Evolutionary conservation across 2,888 invertebrate genomes (phyloP), one percentile per base, ranked within the genome.

Genomic region (Drosophila rellima): DNA sequence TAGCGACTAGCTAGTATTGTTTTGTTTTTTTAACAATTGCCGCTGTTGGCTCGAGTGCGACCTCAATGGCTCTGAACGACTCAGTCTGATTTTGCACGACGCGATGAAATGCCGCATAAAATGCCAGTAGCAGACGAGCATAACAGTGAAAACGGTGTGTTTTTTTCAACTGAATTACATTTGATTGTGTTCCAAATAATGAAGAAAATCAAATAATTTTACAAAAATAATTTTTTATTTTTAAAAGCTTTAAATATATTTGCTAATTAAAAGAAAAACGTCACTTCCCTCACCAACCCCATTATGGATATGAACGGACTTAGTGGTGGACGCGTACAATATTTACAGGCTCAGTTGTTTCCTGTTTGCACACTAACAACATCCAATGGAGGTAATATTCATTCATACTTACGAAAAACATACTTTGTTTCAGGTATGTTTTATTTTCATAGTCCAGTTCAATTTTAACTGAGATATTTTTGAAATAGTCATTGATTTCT

Each of bases 321-420:
- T 8, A 78, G 78, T 13, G 74, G 82, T 48, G 92, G 92, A 60
- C 91, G 92, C 52, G 92, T 93, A 55, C 92, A 92, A 74, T 90
- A 87, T 77, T 63, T 93, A 47, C 93, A 93, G 80, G 92, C 92
- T 50, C 92, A 93, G 67, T 78, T 93, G 50, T 93, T 93, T 90
- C 93, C 93, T 42, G 88, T 91, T 40, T 92, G 91, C 72, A 91
- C 92, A 20, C 72, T 93, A 52, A 90, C 92, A 55, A 62, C 86
- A 45, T 74, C 76, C 33, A 79, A 76, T 70, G 88, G 84, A 89
- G 91, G 91, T 91, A 90, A 87, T 70, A 40, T 42, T 42, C 23
- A 42, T 23, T 6, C 5, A 39, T 11, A 13, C 5, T 20, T 18
- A 13, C 15, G 8, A 37, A 37, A 26, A 26, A 26, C 26, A 7